Evolutionary conservation across 2,113 vertebrate species (phyloP).

Genomic region (Bos javanicus): DNA sequence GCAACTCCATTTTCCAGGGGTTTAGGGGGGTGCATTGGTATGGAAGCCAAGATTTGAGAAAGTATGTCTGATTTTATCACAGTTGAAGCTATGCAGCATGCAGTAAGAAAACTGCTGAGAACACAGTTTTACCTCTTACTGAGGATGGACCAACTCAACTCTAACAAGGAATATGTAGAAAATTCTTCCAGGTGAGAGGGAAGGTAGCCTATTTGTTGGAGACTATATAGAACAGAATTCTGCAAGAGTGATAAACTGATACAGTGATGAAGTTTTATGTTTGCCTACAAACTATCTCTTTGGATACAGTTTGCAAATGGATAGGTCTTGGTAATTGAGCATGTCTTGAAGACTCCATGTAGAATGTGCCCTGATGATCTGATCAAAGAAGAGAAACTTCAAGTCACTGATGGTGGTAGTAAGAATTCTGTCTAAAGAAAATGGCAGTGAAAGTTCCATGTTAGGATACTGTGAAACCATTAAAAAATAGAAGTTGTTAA

Average conservation of each 20-base stretch:
- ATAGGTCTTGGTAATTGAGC: not conserved
- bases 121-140: not conserved
- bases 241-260: not conserved
- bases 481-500: not conserved
- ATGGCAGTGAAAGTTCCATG: not conserved
- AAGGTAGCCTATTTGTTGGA: not conserved
- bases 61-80: not conserved
- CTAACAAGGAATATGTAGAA: not conserved
- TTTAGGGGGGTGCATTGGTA: too few species aligned
- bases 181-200: not conserved
- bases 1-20: not conserved
- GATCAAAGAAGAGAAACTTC: not conserved
- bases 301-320: not conserved
- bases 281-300: not conserved
- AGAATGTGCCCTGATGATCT: not conserved
- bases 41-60: not conserved
- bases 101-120: not conserved
- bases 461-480: not conserved
- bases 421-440: not conserved
- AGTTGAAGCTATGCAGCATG: not conserved
- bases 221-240: not conserved
- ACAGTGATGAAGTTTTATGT: not conserved
- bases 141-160: not conserved
- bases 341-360: not conserved
- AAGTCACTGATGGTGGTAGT: not conserved